Conservation (phyloP, 2,113 vertebrate genomes). For the Sialia sialis region DNA sequence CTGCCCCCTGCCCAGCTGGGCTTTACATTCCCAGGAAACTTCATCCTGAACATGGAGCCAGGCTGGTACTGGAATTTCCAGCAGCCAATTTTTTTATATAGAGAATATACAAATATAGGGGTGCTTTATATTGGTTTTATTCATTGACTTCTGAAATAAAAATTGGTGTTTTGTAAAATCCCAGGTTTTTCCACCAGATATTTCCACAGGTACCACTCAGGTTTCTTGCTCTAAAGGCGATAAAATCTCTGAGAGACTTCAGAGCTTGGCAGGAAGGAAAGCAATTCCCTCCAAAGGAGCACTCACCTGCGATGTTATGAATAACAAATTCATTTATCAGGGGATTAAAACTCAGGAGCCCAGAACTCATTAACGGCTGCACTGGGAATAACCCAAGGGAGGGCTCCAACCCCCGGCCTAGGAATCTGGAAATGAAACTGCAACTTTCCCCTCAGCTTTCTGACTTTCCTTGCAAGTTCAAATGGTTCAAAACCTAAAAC, state of each 20-base stretch:
- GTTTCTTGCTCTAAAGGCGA: not conserved
- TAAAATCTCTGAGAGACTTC: not conserved
- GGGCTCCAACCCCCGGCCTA: not conserved
- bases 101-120: too few relatives aligned
- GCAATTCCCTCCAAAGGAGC: not conserved
- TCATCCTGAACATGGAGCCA: too few relatives aligned
- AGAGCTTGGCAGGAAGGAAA: not conserved
- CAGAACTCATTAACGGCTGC: not conserved
- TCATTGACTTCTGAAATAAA: not conserved
- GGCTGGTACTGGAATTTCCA: too few relatives aligned
- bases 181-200: not conserved
- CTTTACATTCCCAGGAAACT: too few relatives aligned
- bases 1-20: too few relatives aligned
- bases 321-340: not conserved
- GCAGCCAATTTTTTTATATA: too few relatives aligned
- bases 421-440: not conserved
- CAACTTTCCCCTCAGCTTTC: accelerated
- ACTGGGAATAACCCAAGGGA: not conserved
- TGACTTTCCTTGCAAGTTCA: not conserved
- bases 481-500: not conserved
- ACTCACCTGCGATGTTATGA: not conserved
- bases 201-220: not conserved
- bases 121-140: not conserved
- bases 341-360: not conserved
- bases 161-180: not conserved